Percentiles rank a stretch among this genome's conserved stretches.
Evolutionary conservation across 2,113 vertebrate genomes (phyloP).

Genomic region (Pseudopipra pipra): DNA sequence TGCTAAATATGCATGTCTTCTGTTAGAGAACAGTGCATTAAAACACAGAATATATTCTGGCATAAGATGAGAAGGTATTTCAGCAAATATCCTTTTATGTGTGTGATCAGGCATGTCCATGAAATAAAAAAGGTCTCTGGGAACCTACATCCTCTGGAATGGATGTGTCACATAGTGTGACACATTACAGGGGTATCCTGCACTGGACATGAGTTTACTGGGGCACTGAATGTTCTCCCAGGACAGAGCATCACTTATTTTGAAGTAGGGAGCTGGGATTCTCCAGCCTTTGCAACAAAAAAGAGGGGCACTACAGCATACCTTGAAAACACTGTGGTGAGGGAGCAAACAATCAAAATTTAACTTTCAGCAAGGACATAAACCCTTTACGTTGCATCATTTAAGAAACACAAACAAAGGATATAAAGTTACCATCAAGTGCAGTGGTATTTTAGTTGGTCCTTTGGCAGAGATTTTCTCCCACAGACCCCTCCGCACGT

Average conservation of each 20-base stretch:
- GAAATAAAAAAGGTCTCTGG: neutral
- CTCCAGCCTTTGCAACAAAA: neutral
- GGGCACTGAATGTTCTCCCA: neutral
- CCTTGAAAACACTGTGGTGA: neutral
- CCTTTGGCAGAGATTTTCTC: slow-evolving; percentile 99
- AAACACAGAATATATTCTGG: neutral
- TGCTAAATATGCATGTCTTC: neutral
- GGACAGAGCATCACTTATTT: neutral
- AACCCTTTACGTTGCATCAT: neutral
- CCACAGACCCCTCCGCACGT: slow-evolving; percentile 95
- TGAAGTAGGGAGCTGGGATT: neutral
- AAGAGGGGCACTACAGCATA: neutral
- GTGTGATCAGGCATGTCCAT: neutral
- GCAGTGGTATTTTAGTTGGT: slow-evolving; percentile 91
- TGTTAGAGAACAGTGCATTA: neutral
- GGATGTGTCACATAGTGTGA: neutral
- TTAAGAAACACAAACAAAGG: slow-evolving; percentile 48
- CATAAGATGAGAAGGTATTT: neutral
- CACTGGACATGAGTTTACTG: neutral
- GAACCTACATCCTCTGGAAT: neutral
- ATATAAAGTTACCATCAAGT: slow-evolving; percentile 89
- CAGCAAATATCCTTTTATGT: neutral
- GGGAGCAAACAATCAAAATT: neutral
- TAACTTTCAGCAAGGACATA: neutral
- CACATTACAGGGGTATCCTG: neutral